These are phyloP conservation scores for Agrochola circellaris DNA, from an alignment of 2,888 invertebrate genomes.

Conservation along the genomic window DNA sequence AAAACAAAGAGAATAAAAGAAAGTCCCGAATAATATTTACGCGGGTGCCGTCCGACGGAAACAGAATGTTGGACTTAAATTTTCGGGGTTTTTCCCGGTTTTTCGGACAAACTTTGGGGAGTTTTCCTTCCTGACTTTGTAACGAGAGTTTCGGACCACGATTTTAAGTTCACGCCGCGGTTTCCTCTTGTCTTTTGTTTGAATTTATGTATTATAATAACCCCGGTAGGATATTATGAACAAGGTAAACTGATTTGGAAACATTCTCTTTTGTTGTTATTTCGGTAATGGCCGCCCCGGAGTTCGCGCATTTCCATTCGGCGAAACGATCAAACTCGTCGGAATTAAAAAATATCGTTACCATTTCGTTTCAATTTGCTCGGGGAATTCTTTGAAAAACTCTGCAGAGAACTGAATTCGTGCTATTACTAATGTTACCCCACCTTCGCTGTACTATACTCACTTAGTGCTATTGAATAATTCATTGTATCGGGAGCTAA, in stretches of 20 bases:
- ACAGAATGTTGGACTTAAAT: constrained; percentile 84
- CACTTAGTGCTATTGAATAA: constrained; percentile 68
- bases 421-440: constrained; percentile 57
- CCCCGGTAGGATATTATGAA: constrained; percentile 79
- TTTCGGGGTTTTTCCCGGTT: constrained; percentile 84
- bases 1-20: constrained; percentile 88
- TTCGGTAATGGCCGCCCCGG: constrained; percentile 61
- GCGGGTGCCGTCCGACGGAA: constrained; percentile 81
- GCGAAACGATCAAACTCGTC: constrained; percentile 59
- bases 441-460: constrained; percentile 54
- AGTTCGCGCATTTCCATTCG: constrained; percentile 62
- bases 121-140: constrained; percentile 87
- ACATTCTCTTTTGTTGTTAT: constrained; percentile 72
- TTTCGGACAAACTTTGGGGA: constrained; percentile 83
- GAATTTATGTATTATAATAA: constrained; percentile 83
- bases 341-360: constrained; percentile 61
- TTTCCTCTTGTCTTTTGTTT: constrained; percentile 82
- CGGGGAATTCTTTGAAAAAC: constrained; percentile 50
- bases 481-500: constrained; percentile 71
- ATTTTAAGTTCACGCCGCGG: constrained; percentile 81
- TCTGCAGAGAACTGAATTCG: constrained; percentile 39
- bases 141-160: constrained; percentile 82
- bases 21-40: constrained; percentile 88
- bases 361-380: constrained; percentile 55
- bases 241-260: constrained; percentile 77